Evolutionary conservation across 2,888 invertebrate species (phyloP), one percentile per base, ranked within the genome.

Genomic region (Copidosoma aretas): DNA sequence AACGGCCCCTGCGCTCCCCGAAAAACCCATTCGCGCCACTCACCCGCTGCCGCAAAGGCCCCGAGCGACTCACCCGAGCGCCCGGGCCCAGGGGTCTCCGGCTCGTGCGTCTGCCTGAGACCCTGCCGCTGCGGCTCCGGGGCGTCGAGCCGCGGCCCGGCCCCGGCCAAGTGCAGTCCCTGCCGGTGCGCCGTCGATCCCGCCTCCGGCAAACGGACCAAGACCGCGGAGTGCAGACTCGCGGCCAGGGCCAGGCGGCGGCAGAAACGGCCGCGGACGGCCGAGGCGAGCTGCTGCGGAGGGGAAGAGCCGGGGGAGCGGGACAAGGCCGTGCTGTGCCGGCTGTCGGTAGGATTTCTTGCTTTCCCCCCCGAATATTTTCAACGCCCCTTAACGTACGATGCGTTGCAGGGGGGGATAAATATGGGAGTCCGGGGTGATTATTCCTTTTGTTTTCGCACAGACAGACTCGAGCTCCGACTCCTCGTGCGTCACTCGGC

Each of bases 121-220:
- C 24, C 25, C 4, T 64, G 64, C 12, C 64, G 39, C 22, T 64
- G 64, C 24, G 49, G 32, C n/a, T 57, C 15, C 43, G 15, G 43
- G 2, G 12, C 17, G 15, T 46, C 43, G 8, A 46, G 3, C 43
- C 14, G n/a, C 32, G 51, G 22, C n/a, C 8, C 25, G 1, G 19
- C 32, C 3, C 32, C 32, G n/a, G n/a, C 22, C 1, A 67, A 60
- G 25, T 67, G 64, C 43, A 24, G 41, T 14, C 68, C 68, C 3
- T 68, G 68, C 32, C 22, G 25, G 17, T 68, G 68, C 32, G 17
- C 41, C 0, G 10, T 57, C 3, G 64, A 68, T 41, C 10, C 52
- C 10, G 17, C 10, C 1, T 19, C 24, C 1, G 64, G 64, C 0
- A 60, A 25, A 14, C 51, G 41, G 1, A 32, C 12, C 21, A 60